These are phyloP conservation scores for Galagoides demidoff DNA, from an alignment of 2,797 vertebrate species.

Conservation along the genomic window DNA sequence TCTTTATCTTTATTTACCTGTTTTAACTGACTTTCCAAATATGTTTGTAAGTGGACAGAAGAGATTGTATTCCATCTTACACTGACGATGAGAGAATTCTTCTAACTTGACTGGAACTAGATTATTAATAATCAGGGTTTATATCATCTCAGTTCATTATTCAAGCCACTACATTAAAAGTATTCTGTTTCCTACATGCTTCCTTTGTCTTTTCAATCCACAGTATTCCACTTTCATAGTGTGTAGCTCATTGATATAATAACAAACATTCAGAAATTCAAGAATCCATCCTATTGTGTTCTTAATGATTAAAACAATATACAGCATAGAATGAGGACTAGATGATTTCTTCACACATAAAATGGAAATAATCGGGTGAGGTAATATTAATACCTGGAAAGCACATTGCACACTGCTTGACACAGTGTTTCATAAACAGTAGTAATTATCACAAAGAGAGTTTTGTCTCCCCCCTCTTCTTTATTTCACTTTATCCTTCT, in stretches of 20 bases:
- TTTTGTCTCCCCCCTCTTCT: not conserved
- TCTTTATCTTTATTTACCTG: not conserved
- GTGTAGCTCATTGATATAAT: not conserved
- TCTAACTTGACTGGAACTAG: not conserved
- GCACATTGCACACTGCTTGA: not conserved
- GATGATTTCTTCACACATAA: not conserved
- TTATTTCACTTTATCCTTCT: not conserved
- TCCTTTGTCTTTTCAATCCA: conserved; percentile 8
- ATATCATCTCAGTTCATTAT: not conserved
- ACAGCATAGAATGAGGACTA: not conserved
- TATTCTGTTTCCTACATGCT: not conserved
- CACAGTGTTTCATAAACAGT: not conserved
- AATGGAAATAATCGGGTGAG: not conserved
- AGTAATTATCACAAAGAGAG: not conserved
- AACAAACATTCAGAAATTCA: not conserved
- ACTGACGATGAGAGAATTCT: not conserved
- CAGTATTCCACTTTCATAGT: not conserved
- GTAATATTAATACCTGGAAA: not conserved
- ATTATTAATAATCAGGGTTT: not conserved
- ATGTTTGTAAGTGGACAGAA: not conserved
- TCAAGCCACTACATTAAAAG: not conserved
- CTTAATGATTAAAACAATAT: not conserved
- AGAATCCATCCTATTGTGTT: not conserved
- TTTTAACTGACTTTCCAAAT: conserved; percentile 54
- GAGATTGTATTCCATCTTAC: not conserved